Evolutionary conservation across 2,888 invertebrate species (phyloP).

Genomic region (Volucella inflata): DNA sequence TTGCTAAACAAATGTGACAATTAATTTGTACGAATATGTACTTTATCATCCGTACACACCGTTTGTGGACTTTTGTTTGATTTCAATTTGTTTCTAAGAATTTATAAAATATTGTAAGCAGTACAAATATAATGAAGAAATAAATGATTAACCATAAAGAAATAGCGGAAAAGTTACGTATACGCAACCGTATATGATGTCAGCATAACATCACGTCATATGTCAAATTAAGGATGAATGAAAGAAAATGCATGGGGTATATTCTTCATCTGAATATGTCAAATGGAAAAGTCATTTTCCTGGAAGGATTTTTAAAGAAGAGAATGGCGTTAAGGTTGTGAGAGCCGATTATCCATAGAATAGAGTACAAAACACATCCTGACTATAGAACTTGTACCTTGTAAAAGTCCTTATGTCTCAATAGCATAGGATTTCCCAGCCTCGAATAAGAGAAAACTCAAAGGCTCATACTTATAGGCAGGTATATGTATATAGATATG

Average conservation of each 20-base stretch:
- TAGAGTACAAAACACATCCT: conserved; percentile 61
- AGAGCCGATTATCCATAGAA: conserved; percentile 10
- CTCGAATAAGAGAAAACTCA: conserved; percentile 35
- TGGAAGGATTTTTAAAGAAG: conserved; percentile 59
- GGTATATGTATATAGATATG: too few relatives aligned
- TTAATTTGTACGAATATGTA: neutral
- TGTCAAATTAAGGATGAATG: conserved; percentile 52
- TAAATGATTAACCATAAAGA: conserved; percentile 4
- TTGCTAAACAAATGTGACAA: conserved; percentile 55
- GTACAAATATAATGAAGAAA: neutral
- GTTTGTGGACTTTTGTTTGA: conserved; percentile 8
- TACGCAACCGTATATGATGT: conserved; percentile 65
- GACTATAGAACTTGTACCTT: conserved; percentile 41
- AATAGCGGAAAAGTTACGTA: conserved; percentile 50
- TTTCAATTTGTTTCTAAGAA: conserved; percentile 12
- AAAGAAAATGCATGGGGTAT: conserved; percentile 33
- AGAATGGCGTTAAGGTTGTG: conserved; percentile 33
- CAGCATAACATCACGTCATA: conserved; percentile 63
- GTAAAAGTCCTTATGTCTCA: conserved; percentile 37
- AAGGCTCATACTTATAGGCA: neutral
- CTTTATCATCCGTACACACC: conserved; percentile 4
- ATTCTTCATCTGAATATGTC: conserved; percentile 43
- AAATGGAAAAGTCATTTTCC: conserved; percentile 52
- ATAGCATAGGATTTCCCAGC: conserved; percentile 3
- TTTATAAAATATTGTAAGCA: neutral